A percentile compares a stretch with the other conserved stretches of the same genome.
phyloP scores from a whole-genome alignment of 1,140 invertebrate species.

The Atta colombica region DNA sequence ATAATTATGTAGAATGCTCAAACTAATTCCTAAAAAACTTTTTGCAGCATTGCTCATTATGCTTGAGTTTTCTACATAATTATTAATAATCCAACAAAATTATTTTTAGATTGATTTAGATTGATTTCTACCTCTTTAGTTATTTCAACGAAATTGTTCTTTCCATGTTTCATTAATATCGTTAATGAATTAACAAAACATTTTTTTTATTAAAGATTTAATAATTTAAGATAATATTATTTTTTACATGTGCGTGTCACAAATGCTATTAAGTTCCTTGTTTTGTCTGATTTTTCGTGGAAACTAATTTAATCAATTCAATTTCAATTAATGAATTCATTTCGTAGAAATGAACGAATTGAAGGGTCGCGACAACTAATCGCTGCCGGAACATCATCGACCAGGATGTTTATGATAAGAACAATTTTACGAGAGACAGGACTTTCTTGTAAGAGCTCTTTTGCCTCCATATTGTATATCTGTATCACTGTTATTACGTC shows the following conservation, averaged over 20 bases:
- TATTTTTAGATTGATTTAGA: too few species aligned
- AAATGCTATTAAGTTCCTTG: background rate
- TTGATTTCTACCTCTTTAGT: too few species aligned
- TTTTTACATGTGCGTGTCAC: background rate
- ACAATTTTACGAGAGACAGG: background rate
- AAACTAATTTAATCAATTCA: constrained; percentile 1
- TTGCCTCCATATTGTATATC: background rate
- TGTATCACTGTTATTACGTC: constrained; percentile 9
- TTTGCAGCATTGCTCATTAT: too few species aligned
- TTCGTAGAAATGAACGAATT: background rate
- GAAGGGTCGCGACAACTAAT: constrained; percentile 11
- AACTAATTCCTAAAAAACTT: too few species aligned
- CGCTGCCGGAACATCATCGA: background rate
- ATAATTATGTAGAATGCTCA: too few species aligned
- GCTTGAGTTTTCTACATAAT: too few species aligned
- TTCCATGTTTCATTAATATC: too few species aligned
- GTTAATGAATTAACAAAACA: too few species aligned
- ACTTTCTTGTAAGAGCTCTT: constrained; percentile 28
- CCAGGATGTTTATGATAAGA: background rate
- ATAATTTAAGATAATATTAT: too few species aligned
- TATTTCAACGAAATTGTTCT: too few species aligned
- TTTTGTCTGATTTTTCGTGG: background rate
- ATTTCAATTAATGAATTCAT: background rate
- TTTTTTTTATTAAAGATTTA: too few species aligned
- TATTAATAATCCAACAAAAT: too few species aligned